Percentiles rank a stretch among this genome's conserved stretches.
Evolutionary conservation across 2,113 vertebrate genomes (phyloP).

Genomic region (Calidris pugnax): DNA sequence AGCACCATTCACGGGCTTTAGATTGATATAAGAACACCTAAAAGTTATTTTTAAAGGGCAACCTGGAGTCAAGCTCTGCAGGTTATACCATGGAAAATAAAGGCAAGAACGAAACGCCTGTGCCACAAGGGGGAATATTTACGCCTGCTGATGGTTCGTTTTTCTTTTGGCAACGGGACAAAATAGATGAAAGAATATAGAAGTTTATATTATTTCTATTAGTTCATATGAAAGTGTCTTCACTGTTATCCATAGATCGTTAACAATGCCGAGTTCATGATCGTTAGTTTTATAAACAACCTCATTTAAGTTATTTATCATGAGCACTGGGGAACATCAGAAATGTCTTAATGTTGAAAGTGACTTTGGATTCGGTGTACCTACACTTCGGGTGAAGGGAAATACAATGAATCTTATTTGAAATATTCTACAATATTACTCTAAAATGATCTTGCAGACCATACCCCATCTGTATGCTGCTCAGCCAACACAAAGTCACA

Average conservation of each 20-base stretch:
- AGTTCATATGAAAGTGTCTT: not conserved
- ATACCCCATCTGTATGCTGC: not conserved
- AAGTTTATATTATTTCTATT: not conserved
- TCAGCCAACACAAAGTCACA: not conserved
- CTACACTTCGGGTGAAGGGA: not conserved
- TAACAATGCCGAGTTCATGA: not conserved
- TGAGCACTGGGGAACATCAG: not conserved
- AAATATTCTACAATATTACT: not conserved
- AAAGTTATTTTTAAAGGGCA: constrained; percentile 62
- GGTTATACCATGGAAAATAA: not conserved
- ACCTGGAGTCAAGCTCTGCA: not conserved
- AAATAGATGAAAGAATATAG: not conserved
- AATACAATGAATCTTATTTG: not conserved
- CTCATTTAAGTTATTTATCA: not conserved
- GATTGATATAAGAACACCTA: constrained; percentile 46
- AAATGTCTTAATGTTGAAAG: constrained; percentile 26
- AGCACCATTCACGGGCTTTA: constrained; percentile 10
- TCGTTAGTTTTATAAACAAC: not conserved
- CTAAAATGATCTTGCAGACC: not conserved
- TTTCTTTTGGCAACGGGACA: not conserved
- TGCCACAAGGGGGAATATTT: not conserved
- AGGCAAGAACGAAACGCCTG: not conserved
- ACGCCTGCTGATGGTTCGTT: not conserved
- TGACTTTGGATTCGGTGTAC: not conserved
- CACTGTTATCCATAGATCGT: not conserved